Conservation (phyloP, 2,888 invertebrate genomes). For the Hirtodrosophila histrioides region DNA sequence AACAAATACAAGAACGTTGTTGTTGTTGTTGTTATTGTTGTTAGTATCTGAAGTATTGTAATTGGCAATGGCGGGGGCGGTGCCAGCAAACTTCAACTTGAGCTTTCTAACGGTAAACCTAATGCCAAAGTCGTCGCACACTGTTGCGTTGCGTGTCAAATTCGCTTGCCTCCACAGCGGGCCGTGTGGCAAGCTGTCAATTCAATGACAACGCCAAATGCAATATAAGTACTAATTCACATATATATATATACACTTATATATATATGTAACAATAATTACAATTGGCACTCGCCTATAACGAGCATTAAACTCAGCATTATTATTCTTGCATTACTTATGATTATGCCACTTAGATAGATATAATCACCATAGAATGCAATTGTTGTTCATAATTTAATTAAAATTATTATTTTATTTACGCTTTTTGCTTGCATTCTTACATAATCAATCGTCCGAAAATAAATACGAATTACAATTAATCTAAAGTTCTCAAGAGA, state of each 20-base stretch:
- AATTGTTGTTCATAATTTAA: too few species aligned
- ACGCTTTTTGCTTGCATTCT: too few species aligned
- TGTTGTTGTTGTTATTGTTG: conserved; percentile 30
- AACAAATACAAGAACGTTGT: conserved; percentile 47
- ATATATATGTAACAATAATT: conserved; percentile 32
- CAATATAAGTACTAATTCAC: conserved; percentile 9
- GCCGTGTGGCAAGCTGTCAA: conserved; percentile 28
- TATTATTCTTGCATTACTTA: neutral
- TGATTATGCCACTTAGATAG: too few species aligned
- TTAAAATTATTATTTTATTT: too few species aligned
- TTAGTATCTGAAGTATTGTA: conserved; percentile 9
- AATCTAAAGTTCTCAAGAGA: too few species aligned
- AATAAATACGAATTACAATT: too few species aligned
- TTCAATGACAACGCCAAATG: conserved; percentile 65
- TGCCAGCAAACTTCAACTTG: conserved; percentile 53
- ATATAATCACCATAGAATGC: too few species aligned
- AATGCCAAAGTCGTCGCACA: conserved; percentile 49
- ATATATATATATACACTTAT: conserved; percentile 11
- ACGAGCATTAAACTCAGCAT: conserved; percentile 28
- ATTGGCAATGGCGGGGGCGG: conserved; percentile 12
- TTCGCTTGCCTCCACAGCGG: conserved; percentile 8
- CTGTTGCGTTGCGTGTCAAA: conserved; percentile 33
- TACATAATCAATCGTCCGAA: too few species aligned
- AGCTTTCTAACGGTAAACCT: conserved; percentile 50
- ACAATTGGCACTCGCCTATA: conserved; percentile 35